A percentile compares a stretch with the other conserved stretches of the same genome.
These are phyloP conservation scores for Nymphalis c-album DNA, from an alignment of 2,888 invertebrate species.

Conservation along the genomic window DNA sequence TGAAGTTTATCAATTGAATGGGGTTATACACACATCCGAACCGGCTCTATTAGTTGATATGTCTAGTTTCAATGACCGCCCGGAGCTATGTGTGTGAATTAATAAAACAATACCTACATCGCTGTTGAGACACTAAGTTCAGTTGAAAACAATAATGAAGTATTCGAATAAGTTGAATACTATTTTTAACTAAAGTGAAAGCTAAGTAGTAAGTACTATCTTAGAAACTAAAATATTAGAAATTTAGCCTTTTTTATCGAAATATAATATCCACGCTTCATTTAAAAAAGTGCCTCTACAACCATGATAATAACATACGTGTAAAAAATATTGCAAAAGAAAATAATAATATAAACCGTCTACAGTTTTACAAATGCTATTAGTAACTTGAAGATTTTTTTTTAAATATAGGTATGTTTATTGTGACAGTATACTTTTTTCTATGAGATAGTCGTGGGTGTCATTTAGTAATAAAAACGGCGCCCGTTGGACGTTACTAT, in stretches of 20 bases:
- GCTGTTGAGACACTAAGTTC: slow-evolving; percentile 19
- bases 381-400: too few species aligned
- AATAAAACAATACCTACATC: slow-evolving; percentile 32
- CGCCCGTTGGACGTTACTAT: slow-evolving; percentile 61
- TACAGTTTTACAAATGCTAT: too few species aligned
- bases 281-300: too few species aligned
- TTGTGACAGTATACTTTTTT: neutral
- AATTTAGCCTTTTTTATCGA: too few species aligned
- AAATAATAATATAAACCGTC: too few species aligned
- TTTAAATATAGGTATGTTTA: too few species aligned
- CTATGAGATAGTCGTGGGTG: slow-evolving; percentile 52
- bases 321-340: too few species aligned
- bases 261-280: too few species aligned
- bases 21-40: slow-evolving; percentile 27
- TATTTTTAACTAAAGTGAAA: too few species aligned
- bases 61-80: slow-evolving; percentile 35
- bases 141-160: slow-evolving; percentile 16
- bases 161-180: neutral
- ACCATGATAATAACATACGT: too few species aligned
- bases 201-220: too few species aligned
- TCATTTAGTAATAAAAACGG: slow-evolving; percentile 71
- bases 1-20: slow-evolving; percentile 28
- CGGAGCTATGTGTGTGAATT: slow-evolving; percentile 28
- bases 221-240: too few species aligned
- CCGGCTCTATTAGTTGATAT: slow-evolving; percentile 21